Evolutionary conservation across 2,113 vertebrate genomes (phyloP), one percentile per base, ranked within the genome.

Genomic region (Rhinopomastus cyanomelas): DNA sequence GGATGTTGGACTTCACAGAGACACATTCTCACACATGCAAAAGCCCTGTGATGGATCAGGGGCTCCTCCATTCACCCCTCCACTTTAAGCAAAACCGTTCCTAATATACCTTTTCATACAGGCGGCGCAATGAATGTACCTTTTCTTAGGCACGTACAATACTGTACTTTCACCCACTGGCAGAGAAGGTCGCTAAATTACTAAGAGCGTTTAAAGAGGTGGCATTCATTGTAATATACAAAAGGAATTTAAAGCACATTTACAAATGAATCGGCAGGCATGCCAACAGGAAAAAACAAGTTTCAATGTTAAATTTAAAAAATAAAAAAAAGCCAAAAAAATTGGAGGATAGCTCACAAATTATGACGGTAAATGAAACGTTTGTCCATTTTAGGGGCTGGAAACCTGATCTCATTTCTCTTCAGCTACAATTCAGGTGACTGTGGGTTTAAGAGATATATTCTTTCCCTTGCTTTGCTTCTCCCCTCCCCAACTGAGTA

Each of bases 91-190:
- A 87, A 94, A 94, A 89, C 72, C 91, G 93, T 94, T 94, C 90
- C 72, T 96, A 90, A 91, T 91, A 88, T 92, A 91, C 68, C 92
- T 91, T 95, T 96, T 88, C 91, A 95, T 89, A 95, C 81, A 61
- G 94, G 93, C 75, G 85, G 90, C 84, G 92, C 92, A 93, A 95
- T 96, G 94, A 96, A 94, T 95, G 94, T 95, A 95, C 93, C 94
- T 96, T 96, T 95, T 95, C 94, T 95, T 96, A 85, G 81, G 90
- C 93, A 93, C 34, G 93, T 95, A 96, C 92, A 96, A 96, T 95
- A 96, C 93, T 95, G 95, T 95, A 95, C 93, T 96, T 96, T 95
- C 95, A 96, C 93, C 93, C 94, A 95, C 86, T 95, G 93, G 92
- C 91, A 94, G 87, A 96, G 93, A 95, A 93, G 87, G 92, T 96